Evolutionary conservation across 2,113 vertebrate species (phyloP).

Genomic region (Colius striatus): DNA sequence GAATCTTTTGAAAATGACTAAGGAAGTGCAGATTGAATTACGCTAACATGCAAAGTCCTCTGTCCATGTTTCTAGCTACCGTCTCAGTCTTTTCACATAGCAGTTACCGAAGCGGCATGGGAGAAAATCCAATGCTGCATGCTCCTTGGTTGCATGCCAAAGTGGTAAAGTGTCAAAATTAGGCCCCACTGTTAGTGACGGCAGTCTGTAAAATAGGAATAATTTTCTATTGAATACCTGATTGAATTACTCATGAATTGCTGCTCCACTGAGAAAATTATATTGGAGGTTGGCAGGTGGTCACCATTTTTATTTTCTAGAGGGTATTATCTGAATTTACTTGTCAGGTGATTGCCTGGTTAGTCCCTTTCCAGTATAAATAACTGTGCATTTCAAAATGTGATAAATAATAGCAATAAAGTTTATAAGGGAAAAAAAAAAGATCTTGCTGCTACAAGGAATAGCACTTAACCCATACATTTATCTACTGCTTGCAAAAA

Average conservation of each 20-base stretch:
- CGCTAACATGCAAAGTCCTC: not conserved
- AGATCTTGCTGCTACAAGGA: constrained; percentile 27
- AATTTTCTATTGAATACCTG: constrained; percentile 65
- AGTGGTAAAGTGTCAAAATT: constrained; percentile 42
- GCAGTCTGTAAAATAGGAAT: constrained; percentile 48
- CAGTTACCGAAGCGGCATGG: not conserved
- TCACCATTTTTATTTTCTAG: constrained; percentile 57
- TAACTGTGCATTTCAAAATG: constrained; percentile 33
- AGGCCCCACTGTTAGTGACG: constrained; percentile 11
- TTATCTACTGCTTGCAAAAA: constrained; percentile 21
- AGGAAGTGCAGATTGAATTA: not conserved
- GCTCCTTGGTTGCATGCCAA: not conserved
- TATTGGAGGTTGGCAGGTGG: constrained; percentile 42
- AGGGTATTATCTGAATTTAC: constrained; percentile 45
- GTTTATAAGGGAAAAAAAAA: not conserved
- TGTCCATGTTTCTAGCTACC: not conserved
- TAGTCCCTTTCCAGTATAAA: constrained; percentile 36
- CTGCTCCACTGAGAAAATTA: constrained; percentile 57
- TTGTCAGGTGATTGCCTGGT: constrained; percentile 38
- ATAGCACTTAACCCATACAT: constrained; percentile 26
- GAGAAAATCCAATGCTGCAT: constrained; percentile 4
- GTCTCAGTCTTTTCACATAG: not conserved
- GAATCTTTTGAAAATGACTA: not conserved
- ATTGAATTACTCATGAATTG: constrained; percentile 67
- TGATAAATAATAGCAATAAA: constrained; percentile 66